Conservation (phyloP, 2,888 invertebrate genomes). For the Drosophila eohydei region DNA sequence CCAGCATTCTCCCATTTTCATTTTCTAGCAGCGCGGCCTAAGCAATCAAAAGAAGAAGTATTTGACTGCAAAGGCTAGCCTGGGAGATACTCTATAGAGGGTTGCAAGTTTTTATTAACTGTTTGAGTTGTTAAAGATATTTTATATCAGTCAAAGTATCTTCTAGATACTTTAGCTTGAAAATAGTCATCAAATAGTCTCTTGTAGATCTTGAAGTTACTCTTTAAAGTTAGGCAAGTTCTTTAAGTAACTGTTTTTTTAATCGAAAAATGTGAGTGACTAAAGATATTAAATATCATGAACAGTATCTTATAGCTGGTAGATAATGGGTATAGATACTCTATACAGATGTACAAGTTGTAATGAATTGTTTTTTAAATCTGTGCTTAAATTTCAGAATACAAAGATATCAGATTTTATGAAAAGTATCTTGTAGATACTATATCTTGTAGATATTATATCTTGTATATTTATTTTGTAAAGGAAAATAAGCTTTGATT, state of each 20-base stretch:
- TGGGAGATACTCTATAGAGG: not conserved
- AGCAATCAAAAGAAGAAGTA: not conserved
- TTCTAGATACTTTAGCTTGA: too few species aligned
- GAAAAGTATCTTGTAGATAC: not conserved
- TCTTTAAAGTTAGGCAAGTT: too few species aligned
- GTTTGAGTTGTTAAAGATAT: too few species aligned
- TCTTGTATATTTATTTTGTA: not conserved
- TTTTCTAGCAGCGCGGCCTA: conserved; percentile 13
- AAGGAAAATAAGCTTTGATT: not conserved
- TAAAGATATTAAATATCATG: too few species aligned
- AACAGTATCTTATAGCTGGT: too few species aligned
- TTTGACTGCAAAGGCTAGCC: not conserved
- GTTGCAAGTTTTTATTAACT: not conserved
- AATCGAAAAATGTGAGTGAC: too few species aligned
- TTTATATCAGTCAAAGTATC: too few species aligned
- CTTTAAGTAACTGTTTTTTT: too few species aligned
- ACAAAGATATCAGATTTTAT: not conserved
- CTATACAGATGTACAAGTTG: not conserved
- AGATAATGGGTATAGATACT: not conserved
- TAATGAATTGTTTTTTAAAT: not conserved
- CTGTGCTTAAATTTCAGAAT: too few species aligned
- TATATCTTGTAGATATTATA: not conserved
- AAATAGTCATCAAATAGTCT: too few species aligned
- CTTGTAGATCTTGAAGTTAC: too few species aligned
- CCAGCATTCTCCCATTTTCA: conserved; percentile 10